A percentile compares a stretch with the other conserved stretches of the same genome.
Evolutionary conservation across 2,113 vertebrate genomes (phyloP).

Genomic region (Arvicanthis niloticus): DNA sequence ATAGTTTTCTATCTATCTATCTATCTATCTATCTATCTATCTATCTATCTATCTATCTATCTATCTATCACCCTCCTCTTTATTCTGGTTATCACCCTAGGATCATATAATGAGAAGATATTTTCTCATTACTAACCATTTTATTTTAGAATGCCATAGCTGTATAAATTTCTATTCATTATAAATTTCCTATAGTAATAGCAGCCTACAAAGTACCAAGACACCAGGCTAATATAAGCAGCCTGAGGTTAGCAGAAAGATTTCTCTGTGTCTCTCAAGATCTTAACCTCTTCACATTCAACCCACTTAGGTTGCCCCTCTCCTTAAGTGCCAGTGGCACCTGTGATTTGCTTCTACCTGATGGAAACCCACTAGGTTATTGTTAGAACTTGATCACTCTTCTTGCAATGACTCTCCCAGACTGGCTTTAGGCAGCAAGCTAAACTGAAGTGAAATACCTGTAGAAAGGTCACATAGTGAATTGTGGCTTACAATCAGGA

Average conservation of each 20-base stretch:
- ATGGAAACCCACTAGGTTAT: not conserved
- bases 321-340: too few species aligned
- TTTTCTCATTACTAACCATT: not conserved
- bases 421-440: not conserved
- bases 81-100: not conserved
- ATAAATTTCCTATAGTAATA: not conserved
- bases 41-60: not conserved
- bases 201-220: not conserved
- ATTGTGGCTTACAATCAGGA: not conserved
- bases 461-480: accelerated
- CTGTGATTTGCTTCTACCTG: not conserved
- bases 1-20: not conserved
- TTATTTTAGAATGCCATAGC: not conserved
- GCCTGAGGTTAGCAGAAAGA: not conserved
- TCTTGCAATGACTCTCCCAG: not conserved
- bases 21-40: not conserved
- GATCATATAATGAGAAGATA: not conserved
- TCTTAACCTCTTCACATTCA: not conserved
- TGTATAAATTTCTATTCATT: not conserved
- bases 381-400: not conserved
- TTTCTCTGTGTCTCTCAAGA: not conserved
- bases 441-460: not conserved
- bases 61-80: not conserved
- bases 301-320: not conserved
- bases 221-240: not conserved